Conservation (phyloP, 2,113 vertebrate genomes). For the Psittacara wagleri region DNA sequence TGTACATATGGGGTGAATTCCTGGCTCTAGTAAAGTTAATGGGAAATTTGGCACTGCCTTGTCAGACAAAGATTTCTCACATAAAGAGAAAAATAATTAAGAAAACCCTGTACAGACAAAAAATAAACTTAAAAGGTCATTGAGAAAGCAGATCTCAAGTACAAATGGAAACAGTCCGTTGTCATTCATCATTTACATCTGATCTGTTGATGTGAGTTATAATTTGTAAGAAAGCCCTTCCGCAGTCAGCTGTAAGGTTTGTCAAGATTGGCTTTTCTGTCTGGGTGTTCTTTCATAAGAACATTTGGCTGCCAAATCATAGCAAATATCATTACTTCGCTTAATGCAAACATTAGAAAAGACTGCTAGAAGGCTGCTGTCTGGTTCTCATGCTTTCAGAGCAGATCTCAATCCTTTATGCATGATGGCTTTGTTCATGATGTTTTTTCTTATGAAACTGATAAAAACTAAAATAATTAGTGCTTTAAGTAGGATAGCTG, state of each 20-base stretch:
- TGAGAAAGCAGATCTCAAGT: slow-evolving; percentile 12
- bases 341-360: not conserved
- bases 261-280: slow-evolving; percentile 9
- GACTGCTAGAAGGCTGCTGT: not conserved
- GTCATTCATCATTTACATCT: slow-evolving; percentile 47
- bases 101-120: slow-evolving; percentile 4
- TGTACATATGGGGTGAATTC: not conserved
- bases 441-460: not conserved
- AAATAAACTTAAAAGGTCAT: slow-evolving; percentile 57
- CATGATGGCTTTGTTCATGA: not conserved
- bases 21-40: not conserved
- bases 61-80: slow-evolving; percentile 34
- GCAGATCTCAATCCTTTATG: not conserved
- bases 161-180: slow-evolving; percentile 27
- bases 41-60: slow-evolving; percentile 23
- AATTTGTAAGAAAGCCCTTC: slow-evolving; percentile 40
- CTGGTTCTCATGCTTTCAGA: not conserved
- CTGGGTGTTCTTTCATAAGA: slow-evolving; percentile 34
- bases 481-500: not conserved
- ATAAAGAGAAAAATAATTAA: slow-evolving; percentile 38
- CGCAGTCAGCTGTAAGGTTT: not conserved
- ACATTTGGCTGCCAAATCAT: slow-evolving; percentile 17
- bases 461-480: not conserved
- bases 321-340: slow-evolving; percentile 12
- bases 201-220: slow-evolving; percentile 12